Percentiles rank a stretch among this genome's conserved stretches.
phyloP scores from a whole-genome alignment of 2,113 vertebrate species.

The Sander lucioperca region DNA sequence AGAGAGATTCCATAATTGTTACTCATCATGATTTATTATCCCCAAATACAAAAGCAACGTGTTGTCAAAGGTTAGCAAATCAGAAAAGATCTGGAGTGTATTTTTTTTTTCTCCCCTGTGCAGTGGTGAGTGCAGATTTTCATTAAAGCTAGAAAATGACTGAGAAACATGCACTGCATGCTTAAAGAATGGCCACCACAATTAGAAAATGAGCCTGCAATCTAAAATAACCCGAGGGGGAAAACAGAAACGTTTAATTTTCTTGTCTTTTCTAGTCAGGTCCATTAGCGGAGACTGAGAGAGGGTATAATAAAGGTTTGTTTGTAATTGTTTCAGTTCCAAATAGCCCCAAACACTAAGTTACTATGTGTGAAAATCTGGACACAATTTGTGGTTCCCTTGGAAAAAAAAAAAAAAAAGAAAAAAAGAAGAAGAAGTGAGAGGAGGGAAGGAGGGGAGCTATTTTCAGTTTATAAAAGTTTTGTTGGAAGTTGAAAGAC shows the following conservation, averaged over 20 bases:
- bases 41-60: slow-evolving; percentile 31
- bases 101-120: slow-evolving; percentile 3
- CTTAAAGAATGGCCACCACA: slow-evolving; percentile 43
- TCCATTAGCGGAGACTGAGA: slow-evolving; percentile 55
- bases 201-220: slow-evolving; percentile 61
- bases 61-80: slow-evolving; percentile 46
- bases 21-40: slow-evolving; percentile 55
- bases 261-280: slow-evolving; percentile 50
- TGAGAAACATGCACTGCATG: slow-evolving; percentile 42
- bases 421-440: slow-evolving; percentile 4
- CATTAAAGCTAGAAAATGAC: slow-evolving; percentile 51
- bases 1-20: slow-evolving; percentile 49
- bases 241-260: slow-evolving; percentile 60
- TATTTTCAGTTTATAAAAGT: slow-evolving; percentile 68
- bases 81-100: slow-evolving; percentile 23
- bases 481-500: slow-evolving; percentile 43
- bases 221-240: slow-evolving; percentile 63
- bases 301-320: slow-evolving; percentile 62
- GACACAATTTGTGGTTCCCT: slow-evolving; percentile 74
- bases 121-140: slow-evolving; percentile 46
- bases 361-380: slow-evolving; percentile 77
- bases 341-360: slow-evolving; percentile 75
- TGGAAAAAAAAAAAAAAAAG: slow-evolving; percentile 30
- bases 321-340: slow-evolving; percentile 73
- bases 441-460: slow-evolving; percentile 51